Base-by-base conservation (phyloP, 2,113 vertebrate species). In the Platichthys flesus region DNA sequence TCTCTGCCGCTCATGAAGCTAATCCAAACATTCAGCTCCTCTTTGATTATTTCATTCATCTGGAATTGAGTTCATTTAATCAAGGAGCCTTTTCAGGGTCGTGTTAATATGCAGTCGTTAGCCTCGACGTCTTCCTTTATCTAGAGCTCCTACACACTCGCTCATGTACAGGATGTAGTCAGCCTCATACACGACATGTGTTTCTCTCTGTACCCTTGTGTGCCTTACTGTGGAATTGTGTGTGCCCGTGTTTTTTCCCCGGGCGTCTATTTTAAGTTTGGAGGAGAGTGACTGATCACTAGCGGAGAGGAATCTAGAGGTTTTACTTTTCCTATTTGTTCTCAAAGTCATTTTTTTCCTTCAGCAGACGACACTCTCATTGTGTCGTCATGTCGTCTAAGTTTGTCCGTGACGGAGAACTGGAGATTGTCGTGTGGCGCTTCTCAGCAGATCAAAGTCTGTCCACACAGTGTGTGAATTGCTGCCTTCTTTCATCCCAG, bases 401-500 rank as follows among this genome's bases (percentile, higher is more conserved):
- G 67, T 70, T 66, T 71, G 78, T 26, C 78, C n/a, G 18, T 75
- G 74, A 81, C 66, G 28, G 72, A 75, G 76, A 24, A 31, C 35
- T 60, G 70, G 24, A 61, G 37, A 63, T 35, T 71, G 67, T 66
- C 51, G 21, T 12, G 65, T 75, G 75, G 51, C 82, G 42, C 79
- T 80, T 79, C 55, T 70, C 31, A 13, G 49, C 64, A 69, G 86
- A 90, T 91, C 88, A 90, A 92, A 91, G 86, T 24, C 31, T 69
- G 51, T 82, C 70, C 1, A 12, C 62, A 35, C 64, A 26, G 67
- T 87, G 54, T 74, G 67, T 74, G 75, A 72, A 65, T 79, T 67
- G 72, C 65, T 88, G 76, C 67, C 74, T 78, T 54, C 85, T 89
- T 91, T 91, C 76, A 91, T 92, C 85, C 81, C 60, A 64, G 82